phyloP scores from a whole-genome alignment of 2,797 vertebrate genomes.

The Galaxias olidus region DNA sequence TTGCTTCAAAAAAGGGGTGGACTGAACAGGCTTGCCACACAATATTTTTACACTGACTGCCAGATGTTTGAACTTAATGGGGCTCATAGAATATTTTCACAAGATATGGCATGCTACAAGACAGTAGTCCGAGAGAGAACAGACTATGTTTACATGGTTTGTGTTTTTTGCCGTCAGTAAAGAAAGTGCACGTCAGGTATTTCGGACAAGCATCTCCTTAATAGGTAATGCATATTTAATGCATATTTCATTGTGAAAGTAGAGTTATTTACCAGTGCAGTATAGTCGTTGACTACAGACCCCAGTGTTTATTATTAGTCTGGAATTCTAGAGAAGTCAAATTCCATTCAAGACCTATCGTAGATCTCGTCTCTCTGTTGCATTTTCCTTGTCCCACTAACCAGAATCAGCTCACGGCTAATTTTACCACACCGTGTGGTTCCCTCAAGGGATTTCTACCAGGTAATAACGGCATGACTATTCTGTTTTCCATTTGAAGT shows the following conservation, averaged over 20 bases:
- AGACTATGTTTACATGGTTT: background rate
- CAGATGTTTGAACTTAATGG: slow-evolving; percentile 1
- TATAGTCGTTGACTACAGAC: no score
- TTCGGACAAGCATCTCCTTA: no score
- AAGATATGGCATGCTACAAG: background rate
- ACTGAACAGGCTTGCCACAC: background rate
- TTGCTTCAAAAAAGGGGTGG: slow-evolving; percentile 1
- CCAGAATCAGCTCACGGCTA: slow-evolving; percentile 1
- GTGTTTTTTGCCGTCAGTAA: no score
- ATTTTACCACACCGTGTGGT: background rate
- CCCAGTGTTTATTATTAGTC: no score
- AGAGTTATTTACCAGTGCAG: no score
- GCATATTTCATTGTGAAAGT: no score
- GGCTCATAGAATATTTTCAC: background rate
- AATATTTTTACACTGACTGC: slow-evolving; percentile 12
- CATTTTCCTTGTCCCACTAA: background rate
- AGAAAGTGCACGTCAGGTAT: no score
- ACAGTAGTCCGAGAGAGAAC: background rate
- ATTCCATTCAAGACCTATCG: no score
- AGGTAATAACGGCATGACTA: background rate
- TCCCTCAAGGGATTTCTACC: background rate
- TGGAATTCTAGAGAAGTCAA: no score
- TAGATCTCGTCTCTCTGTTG: background rate
- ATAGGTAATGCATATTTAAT: no score
- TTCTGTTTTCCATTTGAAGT: slow-evolving; percentile 67